phyloP scores from a whole-genome alignment of 2,888 invertebrate species.

The Aromia moschata region DNA sequence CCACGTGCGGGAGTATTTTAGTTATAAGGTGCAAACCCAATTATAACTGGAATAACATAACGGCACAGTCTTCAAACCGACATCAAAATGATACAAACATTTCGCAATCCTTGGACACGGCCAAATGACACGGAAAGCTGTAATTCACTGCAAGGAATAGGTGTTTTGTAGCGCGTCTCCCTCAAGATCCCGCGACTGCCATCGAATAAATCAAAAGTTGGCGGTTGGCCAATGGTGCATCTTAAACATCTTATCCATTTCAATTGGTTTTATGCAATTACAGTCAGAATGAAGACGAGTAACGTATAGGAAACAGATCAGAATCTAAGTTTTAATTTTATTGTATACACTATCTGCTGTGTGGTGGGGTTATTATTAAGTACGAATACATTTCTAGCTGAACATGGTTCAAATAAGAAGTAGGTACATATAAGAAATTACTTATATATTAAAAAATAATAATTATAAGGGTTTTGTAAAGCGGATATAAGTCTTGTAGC shows the following conservation, averaged over 20 bases:
- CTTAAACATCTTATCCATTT: slow-evolving; percentile 35
- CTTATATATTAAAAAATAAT: too few relatives aligned
- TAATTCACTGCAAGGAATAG: slow-evolving; percentile 57
- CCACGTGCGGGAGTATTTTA: slow-evolving; percentile 47
- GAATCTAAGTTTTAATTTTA: too few relatives aligned
- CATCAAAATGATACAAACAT: slow-evolving; percentile 58
- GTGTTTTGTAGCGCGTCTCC: slow-evolving; percentile 57
- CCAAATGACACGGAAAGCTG: slow-evolving; percentile 56
- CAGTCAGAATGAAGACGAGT: slow-evolving; percentile 15
- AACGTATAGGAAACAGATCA: too few relatives aligned
- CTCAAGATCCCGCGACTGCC: slow-evolving; percentile 57
- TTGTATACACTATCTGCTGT: too few relatives aligned
- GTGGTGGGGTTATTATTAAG: too few relatives aligned
- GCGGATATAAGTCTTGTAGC: too few relatives aligned
- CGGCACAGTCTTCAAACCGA: slow-evolving; percentile 54
- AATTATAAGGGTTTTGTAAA: too few relatives aligned
- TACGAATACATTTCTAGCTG: too few relatives aligned
- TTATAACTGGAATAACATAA: slow-evolving; percentile 54
- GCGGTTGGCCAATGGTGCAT: slow-evolving; percentile 50
- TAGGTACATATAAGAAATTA: too few relatives aligned
- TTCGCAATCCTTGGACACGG: slow-evolving; percentile 59
- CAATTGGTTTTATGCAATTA: slow-evolving; percentile 30
- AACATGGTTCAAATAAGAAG: too few relatives aligned
- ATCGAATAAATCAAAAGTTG: slow-evolving; percentile 58
- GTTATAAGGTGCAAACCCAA: slow-evolving; percentile 54